Percentiles rank a stretch among this genome's conserved stretches.
Conservation (phyloP, 2,797 vertebrate genomes). For the Mormyrops attenuatus region DNA sequence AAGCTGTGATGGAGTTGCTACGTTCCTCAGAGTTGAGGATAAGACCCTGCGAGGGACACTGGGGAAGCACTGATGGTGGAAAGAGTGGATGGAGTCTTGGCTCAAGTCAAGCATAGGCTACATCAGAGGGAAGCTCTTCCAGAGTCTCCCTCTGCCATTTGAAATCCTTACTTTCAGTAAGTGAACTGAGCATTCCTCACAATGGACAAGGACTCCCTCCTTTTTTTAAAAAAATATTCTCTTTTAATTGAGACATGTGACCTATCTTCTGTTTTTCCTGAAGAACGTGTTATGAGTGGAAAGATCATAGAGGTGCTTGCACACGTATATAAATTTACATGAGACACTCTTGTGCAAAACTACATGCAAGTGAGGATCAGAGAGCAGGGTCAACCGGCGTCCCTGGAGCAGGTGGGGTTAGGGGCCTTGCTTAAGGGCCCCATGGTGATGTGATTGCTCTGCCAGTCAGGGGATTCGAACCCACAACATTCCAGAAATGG, state of each 20-base stretch:
- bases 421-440: background rate
- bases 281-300: background rate
- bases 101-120: background rate
- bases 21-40: background rate
- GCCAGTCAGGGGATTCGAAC: background rate
- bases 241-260: background rate
- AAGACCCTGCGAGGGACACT: background rate
- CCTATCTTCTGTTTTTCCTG: background rate
- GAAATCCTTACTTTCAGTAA: constrained; percentile 3
- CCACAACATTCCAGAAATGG: background rate
- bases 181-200: constrained; percentile 7
- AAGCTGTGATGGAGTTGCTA: background rate
- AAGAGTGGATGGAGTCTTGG: background rate
- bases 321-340: background rate
- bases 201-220: background rate
- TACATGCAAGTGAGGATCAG: background rate
- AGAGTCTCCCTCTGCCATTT: background rate
- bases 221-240: background rate
- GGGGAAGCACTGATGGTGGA: background rate
- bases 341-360: background rate
- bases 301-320: background rate
- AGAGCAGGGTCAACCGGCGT: background rate
- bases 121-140: background rate
- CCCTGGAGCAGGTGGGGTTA: background rate
- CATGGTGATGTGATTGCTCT: background rate